Conservation (phyloP, 2,888 invertebrate species). For the Actias luna region DNA sequence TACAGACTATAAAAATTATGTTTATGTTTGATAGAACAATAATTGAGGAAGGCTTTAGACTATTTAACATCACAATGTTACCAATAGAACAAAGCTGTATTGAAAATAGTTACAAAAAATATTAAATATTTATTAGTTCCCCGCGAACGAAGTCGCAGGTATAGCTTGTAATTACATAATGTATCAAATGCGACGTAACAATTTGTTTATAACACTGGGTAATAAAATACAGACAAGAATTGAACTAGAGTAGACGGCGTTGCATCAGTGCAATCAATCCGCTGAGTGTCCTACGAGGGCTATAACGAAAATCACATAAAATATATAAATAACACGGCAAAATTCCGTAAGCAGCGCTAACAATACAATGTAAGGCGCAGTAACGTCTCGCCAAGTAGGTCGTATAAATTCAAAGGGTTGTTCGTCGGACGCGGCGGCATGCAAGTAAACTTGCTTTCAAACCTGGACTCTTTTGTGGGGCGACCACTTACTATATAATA, state of each 20-base stretch:
- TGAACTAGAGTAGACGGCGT: neutral
- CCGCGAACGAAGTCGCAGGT: too few relatives aligned
- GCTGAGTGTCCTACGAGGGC: neutral
- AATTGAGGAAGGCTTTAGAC: too few relatives aligned
- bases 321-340: conserved; percentile 25
- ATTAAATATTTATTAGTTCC: too few relatives aligned
- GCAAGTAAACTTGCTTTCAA: conserved; percentile 42
- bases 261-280: conserved; percentile 5
- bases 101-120: too few relatives aligned
- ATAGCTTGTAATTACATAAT: too few relatives aligned
- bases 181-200: too few relatives aligned
- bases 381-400: conserved; percentile 52
- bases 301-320: conserved; percentile 15
- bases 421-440: conserved; percentile 34
- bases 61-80: too few relatives aligned
- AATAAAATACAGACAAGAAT: neutral
- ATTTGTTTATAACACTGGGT: too few relatives aligned
- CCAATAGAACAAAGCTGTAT: too few relatives aligned
- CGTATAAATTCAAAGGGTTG: conserved; percentile 63
- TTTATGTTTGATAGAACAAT: too few relatives aligned
- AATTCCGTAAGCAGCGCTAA: conserved; percentile 30
- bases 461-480: conserved; percentile 36
- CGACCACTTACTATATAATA: neutral
- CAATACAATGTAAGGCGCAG: conserved; percentile 42
- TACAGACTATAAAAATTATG: too few relatives aligned